Percentiles rank a stretch among this genome's conserved stretches.
These are phyloP conservation scores for Pomatostomus ruficeps DNA, from an alignment of 2,113 vertebrate species.

Conservation along the genomic window DNA sequence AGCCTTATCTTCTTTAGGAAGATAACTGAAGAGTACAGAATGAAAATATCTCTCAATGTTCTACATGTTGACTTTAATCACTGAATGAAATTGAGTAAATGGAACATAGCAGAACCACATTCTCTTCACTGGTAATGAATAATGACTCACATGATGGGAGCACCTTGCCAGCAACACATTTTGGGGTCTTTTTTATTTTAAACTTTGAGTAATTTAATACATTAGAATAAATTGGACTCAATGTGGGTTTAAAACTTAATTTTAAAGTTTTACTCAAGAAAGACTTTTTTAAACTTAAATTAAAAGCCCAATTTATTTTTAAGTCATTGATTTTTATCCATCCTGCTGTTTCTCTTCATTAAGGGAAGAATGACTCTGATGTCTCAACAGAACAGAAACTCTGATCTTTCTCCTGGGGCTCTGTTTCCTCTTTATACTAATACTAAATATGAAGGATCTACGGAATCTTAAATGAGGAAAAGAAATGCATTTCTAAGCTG, in stretches of 20 bases:
- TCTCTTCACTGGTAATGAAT: not conserved
- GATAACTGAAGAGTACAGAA: not conserved
- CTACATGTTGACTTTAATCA: not conserved
- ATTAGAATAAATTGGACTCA: not conserved
- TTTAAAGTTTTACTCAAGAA: constrained; percentile 1
- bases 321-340: constrained; percentile 38
- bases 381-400: constrained; percentile 34
- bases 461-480: constrained; percentile 3
- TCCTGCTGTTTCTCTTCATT: constrained; percentile 52
- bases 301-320: constrained; percentile 30
- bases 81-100: not conserved
- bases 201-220: not conserved
- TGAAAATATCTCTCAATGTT: not conserved
- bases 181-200: not conserved
- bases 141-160: not conserved
- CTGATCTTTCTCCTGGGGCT: constrained; percentile 48
- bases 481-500: not conserved
- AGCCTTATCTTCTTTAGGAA: not conserved
- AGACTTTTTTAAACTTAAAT: not conserved
- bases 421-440: constrained; percentile 17
- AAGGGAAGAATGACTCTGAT: constrained; percentile 12
- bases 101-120: not conserved
- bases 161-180: not conserved
- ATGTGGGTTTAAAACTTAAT: not conserved
- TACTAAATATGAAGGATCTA: constrained; percentile 45